phyloP scores from a whole-genome alignment of 2,888 invertebrate genomes.

The Psylliodes chrysocephalus region DNA sequence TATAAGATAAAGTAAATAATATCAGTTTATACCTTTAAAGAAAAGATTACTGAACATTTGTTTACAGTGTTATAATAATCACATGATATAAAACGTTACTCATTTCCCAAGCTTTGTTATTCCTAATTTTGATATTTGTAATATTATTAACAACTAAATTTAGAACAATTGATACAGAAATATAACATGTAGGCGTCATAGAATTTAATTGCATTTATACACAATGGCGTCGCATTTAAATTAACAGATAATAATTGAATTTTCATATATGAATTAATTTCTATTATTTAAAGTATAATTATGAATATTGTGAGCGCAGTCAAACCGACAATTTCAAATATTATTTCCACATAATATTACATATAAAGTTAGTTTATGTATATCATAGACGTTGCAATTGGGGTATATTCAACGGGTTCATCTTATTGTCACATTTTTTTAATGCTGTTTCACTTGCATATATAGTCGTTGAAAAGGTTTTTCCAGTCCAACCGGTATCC shows the following conservation, averaged over 20 bases:
- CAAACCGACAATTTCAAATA: conserved; percentile 4
- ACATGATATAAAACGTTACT: conserved; percentile 8
- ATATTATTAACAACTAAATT: conserved; percentile 9
- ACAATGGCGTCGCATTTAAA: conserved; percentile 15
- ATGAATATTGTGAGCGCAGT: conserved; percentile 7
- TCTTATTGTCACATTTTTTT: not conserved
- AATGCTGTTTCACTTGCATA: not conserved
- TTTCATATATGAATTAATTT: conserved; percentile 18
- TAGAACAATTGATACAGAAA: conserved; percentile 17
- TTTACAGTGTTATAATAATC: too few relatives aligned
- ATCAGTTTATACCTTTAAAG: too few relatives aligned
- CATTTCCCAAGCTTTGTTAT: not conserved
- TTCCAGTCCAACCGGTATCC: too few relatives aligned
- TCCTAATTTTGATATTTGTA: conserved; percentile 3
- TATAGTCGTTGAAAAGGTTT: too few relatives aligned
- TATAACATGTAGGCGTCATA: conserved; percentile 15
- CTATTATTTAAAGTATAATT: conserved; percentile 15
- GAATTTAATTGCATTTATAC: conserved; percentile 10
- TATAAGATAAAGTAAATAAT: too few relatives aligned
- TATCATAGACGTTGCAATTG: not conserved
- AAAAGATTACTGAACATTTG: too few relatives aligned
- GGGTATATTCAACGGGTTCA: too few relatives aligned
- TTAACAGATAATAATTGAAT: conserved; percentile 19
- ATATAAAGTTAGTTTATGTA: not conserved
- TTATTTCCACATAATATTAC: not conserved